phyloP scores from a whole-genome alignment of 2,113 vertebrate genomes.

The Corapipo altera region DNA sequence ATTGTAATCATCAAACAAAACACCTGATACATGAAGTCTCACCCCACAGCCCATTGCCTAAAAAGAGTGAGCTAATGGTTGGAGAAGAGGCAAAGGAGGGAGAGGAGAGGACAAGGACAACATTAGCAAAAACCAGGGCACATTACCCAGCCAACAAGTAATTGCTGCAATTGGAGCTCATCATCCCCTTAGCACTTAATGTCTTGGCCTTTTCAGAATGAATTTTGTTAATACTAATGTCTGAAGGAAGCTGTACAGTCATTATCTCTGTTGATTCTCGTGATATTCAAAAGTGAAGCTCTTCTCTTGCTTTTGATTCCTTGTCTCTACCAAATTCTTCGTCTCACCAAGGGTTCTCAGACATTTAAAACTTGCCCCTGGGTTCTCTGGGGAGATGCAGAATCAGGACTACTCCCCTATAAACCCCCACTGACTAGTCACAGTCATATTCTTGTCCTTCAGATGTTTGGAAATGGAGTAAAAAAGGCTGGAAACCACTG shows the following conservation, averaged over 20 bases:
- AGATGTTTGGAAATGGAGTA: not conserved
- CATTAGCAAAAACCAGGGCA: not conserved
- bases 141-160: slow-evolving; percentile 8
- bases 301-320: not conserved
- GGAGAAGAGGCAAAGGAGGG: not conserved
- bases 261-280: not conserved
- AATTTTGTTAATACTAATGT: slow-evolving; percentile 41
- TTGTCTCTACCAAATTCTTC: not conserved
- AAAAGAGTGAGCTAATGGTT: not conserved
- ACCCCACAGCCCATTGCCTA: not conserved
- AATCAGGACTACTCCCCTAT: not conserved
- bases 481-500: not conserved
- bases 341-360: not conserved
- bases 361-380: not conserved
- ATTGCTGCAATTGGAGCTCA: slow-evolving; percentile 55
- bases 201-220: slow-evolving; percentile 36
- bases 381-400: not conserved
- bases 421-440: not conserved
- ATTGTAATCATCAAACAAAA: not conserved
- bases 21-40: not conserved
- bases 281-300: not conserved
- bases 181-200: slow-evolving; percentile 42
- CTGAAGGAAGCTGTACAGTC: not conserved
- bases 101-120: not conserved
- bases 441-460: not conserved